Base-by-base conservation (phyloP, 2,113 vertebrate genomes). In the Scomber scombrus region DNA sequence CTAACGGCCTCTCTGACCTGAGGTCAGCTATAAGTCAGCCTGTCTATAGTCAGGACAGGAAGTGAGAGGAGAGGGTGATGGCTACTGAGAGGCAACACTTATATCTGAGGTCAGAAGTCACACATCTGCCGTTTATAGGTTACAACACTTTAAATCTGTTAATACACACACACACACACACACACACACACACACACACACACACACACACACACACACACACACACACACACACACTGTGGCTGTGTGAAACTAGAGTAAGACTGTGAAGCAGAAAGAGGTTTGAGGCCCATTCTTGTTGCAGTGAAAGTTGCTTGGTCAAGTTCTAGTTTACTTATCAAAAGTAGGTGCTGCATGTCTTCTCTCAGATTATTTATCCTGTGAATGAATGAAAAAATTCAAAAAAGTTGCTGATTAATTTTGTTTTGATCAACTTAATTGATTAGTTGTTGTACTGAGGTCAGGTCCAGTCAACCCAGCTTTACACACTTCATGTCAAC, bases 71-170 rank as follows among this genome's bases (percentile, higher is more conserved):
- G 40, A 29, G 6, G 5, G 18, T 47, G n/a, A 11, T 52, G 51
- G 21, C 45, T 55, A 45, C 18, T 72, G 40, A 76, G 29, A 79
- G 69, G 19, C 46, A 23, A 15, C 50, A 51, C 58, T 69, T 46
- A 46, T 26, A 23, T 46, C 70, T 31, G 54, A 78, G 74, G 72
- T 81, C 64, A 52, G 55, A 76, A 51, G 78, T 67, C 72, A 72
- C 9, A 56, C 73, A 49, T 71, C 66, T 16, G 34, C 16, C 1
- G 2, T 43, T 52, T 45, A 51, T 9, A 58, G 64, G 46, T 46
- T 7, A 40, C 6, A 9, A 40, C 34, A 40, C 34, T 40, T 40
- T 9, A 40, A 9, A 40, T 40, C 34, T 40, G 34, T 0, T 43
- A 11, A 54, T 3, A 67, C n/a, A 46, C 14, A 34, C 46, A 43